phyloP scores from a whole-genome alignment of 1,140 invertebrate genomes.

The Megalopta genalis region DNA sequence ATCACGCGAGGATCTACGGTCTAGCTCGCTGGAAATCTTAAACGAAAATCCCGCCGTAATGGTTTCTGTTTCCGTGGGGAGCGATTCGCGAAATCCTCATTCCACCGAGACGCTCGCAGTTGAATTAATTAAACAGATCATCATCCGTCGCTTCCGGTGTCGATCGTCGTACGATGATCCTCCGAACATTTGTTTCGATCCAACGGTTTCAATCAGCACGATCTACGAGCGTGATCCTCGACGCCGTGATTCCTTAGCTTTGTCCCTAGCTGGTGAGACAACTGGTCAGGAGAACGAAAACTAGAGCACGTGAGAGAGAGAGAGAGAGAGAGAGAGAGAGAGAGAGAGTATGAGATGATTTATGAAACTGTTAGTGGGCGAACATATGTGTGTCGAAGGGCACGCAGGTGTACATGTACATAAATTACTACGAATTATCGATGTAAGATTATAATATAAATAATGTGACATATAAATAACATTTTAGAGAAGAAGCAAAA shows the following conservation, averaged over 20 bases:
- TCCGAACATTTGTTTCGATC: slow-evolving; percentile 12
- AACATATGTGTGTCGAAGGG: slow-evolving; percentile 32
- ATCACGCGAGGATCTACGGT: no score
- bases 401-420: slow-evolving; percentile 65
- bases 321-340: background rate
- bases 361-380: background rate
- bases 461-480: slow-evolving; percentile 41
- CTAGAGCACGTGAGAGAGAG: background rate
- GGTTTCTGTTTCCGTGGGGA: no score
- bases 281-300: background rate
- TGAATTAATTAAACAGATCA: background rate
- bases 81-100: no score
- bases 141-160: background rate
- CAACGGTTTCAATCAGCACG: slow-evolving; percentile 1
- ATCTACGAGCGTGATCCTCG: slow-evolving; percentile 3
- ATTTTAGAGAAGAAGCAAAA: slow-evolving; percentile 7
- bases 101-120: no score
- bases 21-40: no score
- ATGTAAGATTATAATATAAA: slow-evolving; percentile 67
- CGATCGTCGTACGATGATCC: background rate
- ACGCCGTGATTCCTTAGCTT: slow-evolving; percentile 5
- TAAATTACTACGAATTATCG: slow-evolving; percentile 71
- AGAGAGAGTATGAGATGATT: background rate
- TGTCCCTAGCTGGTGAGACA: slow-evolving; percentile 4
- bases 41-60: no score